Percentiles rank a stretch among this genome's conserved stretches.
Evolutionary conservation across 2,113 vertebrate genomes (phyloP).

Genomic region (Cricetomys ansorgei): DNA sequence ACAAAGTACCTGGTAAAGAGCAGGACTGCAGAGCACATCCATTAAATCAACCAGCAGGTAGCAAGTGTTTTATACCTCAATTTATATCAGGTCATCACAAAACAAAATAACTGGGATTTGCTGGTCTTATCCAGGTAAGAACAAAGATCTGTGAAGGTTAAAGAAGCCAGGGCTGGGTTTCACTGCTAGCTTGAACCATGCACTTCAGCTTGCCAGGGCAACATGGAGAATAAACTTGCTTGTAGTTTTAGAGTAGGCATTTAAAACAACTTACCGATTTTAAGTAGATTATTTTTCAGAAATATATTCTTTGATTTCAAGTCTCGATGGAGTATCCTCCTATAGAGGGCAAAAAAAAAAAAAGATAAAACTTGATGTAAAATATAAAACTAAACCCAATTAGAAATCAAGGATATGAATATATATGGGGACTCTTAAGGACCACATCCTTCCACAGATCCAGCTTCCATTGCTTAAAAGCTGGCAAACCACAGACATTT

Average conservation of each 20-base stretch:
- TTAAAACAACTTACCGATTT: conserved; percentile 90
- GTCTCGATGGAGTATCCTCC: conserved; percentile 92
- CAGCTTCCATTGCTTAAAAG: conserved; percentile 26
- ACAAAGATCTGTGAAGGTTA: background rate
- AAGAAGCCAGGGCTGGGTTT: conserved; percentile 35
- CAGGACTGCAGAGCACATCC: background rate
- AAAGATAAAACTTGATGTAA: background rate
- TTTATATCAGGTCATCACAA: conserved; percentile 37
- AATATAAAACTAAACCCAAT: background rate
- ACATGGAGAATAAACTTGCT: background rate
- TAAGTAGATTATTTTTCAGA: conserved; percentile 92
- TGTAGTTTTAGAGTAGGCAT: background rate
- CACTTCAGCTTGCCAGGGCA: conserved; percentile 21
- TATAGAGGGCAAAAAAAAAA: conserved; percentile 78
- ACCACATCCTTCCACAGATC: background rate
- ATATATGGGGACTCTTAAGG: background rate
- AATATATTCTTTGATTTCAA: conserved; percentile 95
- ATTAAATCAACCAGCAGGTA: background rate
- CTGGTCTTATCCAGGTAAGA: background rate
- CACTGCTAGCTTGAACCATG: background rate
- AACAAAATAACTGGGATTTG: conserved; percentile 23
- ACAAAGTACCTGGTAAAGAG: background rate
- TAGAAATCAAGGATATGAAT: background rate
- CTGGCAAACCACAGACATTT: conserved; percentile 15
- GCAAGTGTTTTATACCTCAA: background rate